These are phyloP conservation scores for Pipa parva DNA, from an alignment of 2,113 vertebrate species.

Conservation along the genomic window DNA sequence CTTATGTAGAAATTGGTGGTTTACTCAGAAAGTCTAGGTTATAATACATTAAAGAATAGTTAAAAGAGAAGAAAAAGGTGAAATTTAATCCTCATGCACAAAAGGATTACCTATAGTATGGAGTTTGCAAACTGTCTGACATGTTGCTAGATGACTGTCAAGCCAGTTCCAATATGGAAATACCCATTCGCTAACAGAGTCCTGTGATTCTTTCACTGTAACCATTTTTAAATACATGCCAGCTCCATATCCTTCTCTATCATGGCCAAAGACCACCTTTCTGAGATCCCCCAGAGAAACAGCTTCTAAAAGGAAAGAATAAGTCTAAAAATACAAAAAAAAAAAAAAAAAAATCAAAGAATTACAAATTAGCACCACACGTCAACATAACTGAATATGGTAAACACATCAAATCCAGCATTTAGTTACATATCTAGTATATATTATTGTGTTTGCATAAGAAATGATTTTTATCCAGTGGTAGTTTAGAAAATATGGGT, in stretches of 20 bases:
- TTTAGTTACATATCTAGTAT: too few relatives aligned
- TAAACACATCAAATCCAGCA: too few relatives aligned
- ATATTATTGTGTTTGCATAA: too few relatives aligned
- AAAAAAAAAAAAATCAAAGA: neutral
- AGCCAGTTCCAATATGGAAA: slow-evolving; percentile 54
- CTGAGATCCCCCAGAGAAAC: slow-evolving; percentile 50
- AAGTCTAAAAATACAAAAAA: slow-evolving; percentile 40
- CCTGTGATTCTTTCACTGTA: slow-evolving; percentile 48
- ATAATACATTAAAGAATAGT: too few relatives aligned
- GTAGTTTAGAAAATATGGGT: too few relatives aligned
- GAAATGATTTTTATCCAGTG: too few relatives aligned
- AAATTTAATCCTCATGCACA: too few relatives aligned
- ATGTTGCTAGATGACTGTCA: slow-evolving; percentile 50
- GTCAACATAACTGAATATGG: too few relatives aligned
- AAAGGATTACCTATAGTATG: slow-evolving; percentile 42
- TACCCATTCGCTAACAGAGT: slow-evolving; percentile 50
- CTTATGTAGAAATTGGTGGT: too few relatives aligned
- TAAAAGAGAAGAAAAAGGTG: too few relatives aligned
- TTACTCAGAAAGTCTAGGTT: too few relatives aligned
- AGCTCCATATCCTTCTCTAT: slow-evolving; percentile 50
- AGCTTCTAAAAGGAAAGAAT: slow-evolving; percentile 52
- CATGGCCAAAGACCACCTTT: slow-evolving; percentile 50
- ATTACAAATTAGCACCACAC: neutral
- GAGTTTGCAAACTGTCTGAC: slow-evolving; percentile 47
- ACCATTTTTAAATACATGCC: slow-evolving; percentile 53